Evolutionary conservation across 92 coral and sea anemone species (phyloP), one percentile per base, ranked within the genome.

Genomic region (Pocillopora meandrina): DNA sequence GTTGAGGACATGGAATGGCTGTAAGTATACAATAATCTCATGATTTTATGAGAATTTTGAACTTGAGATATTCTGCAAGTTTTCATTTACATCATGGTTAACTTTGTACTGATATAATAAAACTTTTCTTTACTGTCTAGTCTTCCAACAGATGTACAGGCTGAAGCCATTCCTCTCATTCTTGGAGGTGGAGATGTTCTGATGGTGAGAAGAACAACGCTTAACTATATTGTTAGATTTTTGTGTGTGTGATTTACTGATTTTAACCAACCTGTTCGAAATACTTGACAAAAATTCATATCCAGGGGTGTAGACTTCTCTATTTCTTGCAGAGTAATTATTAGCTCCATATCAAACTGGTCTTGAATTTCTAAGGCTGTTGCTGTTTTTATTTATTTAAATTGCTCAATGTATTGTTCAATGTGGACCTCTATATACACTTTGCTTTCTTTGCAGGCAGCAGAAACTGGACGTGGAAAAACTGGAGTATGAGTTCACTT

Each of bases 1-100:
- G 92, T 97, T 36, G 99, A 97, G 90, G 99, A 94, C 77, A 97
- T 97, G 97, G 99, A 92, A 18, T 96, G 99, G 99, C 95, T 91
- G 99, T 97, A 90, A 97, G 99, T 92, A 82, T 74, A 33, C 10
- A 58, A 18, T 58, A 47, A 55, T 17, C 7, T 56, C 8, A 42
- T 42, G 52, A 42, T 61, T 61, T 64, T 12, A 19, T 1, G 10
- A 16, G 34, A 0, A 36, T 66, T 66, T 26, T 31, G 72, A 68
- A 0, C 15, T 33, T 42, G 52, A 42, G 52, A 42, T 42, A 7
- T 42, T 42, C 52, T 42, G 52, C 52, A 42, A 7, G 52, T 42
- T 42, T 42, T 42, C 8, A 42, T 42, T 7, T 1, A 42, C 4
- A 42, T 7, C 52, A 42, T 42, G 52, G 52, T 3, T 42, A 42